Base-by-base conservation (phyloP, 2,888 invertebrate species). In the Flexamia atlantica region DNA sequence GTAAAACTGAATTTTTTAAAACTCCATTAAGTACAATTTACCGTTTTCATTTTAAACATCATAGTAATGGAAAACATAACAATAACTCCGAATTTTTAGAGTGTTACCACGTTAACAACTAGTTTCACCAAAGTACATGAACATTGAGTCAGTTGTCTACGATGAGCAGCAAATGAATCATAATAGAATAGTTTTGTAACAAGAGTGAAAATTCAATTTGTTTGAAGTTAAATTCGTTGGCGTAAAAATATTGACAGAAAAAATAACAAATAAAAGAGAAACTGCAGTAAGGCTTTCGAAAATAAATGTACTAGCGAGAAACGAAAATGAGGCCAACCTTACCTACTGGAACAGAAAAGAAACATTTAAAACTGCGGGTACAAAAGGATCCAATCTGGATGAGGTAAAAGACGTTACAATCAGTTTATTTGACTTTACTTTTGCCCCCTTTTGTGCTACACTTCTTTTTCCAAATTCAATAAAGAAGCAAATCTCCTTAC, bases 371-470 rank as follows among this genome's bases (percentile, higher is more conserved):
- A 64, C 64, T 64, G 64, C 64, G 14, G 20, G 12, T 64, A 64
- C 64, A 64, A 64, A 64, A 64, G 64, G 64, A 64, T 53, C 53
- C 53, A 20, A 53, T 53, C 53, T 53, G 46, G 46, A 20, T 23
- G 9, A 53, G 53, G 53, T 53, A 53, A 64, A 28, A 64, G 14
- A 64, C 64, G 5, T 28, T 64, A 64, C 64, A 64, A 30, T 64
- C 14, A 64, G 64, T 28, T 64, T 64, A 28, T 64, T 28, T 64
- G 64, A 64, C 64, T 64, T 28, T 53, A 23, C 53, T 53, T 53
- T 53, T 64, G 28, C 28, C 64, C 28, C 64, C 64, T 64, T 64
- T 64, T 64, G 64, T 64, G 64, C 17, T 64, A 28, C 30, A 53
- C 30, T 23, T 28, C 10, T 30, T 64, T 28, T 64, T 64, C n/a